Evolutionary conservation across 2,797 vertebrate species (phyloP), one percentile per base, ranked within the genome.

Genomic region (Epinephelus coioides): DNA sequence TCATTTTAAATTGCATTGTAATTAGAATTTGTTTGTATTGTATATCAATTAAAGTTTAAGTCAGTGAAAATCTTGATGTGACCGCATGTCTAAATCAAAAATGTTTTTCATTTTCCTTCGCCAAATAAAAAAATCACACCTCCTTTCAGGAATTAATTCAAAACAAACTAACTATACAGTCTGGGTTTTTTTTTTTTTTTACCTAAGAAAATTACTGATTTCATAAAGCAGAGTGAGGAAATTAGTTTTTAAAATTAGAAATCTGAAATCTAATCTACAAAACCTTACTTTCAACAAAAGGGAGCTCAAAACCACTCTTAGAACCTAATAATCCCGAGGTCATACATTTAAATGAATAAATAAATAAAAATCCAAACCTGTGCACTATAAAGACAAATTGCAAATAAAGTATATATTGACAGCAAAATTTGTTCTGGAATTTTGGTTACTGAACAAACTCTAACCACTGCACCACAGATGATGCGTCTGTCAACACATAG

Each of bases 311-410:
- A 12, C 7, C 13, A 6, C n/a, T 50, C 12, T 9, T 0, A 38
- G 9, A 54, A 50, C 25, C 11, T 38, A 2, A 30, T 56, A 11
- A 27, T 46, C 47, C 2, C 11, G 23, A 54, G 5, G 15, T 25
- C 10, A 69, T 3, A 3, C 3, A 49, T 65, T 23, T 49, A 14
- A 47, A 53, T 38, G 2, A 43, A 34, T 8, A 34, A 34, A 34
- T 8, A 78, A 46, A 89, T 62, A 60, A 76, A 66, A 71, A 70
- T 76, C 73, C 43, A 43, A 75, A 81, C 27, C 57, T 56, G 13
- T 21, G n/a, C 25, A 43, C 47, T 30, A 40, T 83, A 68, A 75
- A 81, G 81, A 78, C 50, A 78, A 76, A 73, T 30, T 8, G 7
- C 7, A 34, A 34, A 70, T 85, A 54, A 78, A 75, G 21, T 77